Evolutionary conservation across 2,113 vertebrate genomes (phyloP).

Genomic region (Tor tambroides): DNA sequence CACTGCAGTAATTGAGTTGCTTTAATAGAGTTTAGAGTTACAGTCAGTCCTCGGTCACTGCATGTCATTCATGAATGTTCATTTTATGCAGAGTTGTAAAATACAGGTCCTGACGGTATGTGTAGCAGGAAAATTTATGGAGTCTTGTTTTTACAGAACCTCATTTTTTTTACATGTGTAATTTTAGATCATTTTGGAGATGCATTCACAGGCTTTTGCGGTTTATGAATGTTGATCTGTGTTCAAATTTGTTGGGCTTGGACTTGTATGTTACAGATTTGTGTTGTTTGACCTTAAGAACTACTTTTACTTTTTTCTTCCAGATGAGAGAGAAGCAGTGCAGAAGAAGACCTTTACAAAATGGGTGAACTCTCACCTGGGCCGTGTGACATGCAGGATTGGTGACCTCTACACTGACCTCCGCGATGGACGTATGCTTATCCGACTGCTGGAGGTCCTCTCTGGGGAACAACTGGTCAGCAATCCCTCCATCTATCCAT

Average conservation of each 20-base stretch:
- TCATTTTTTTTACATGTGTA: background rate
- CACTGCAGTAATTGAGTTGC: slow-evolving; percentile 38
- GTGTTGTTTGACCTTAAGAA: background rate
- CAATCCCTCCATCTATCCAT: background rate
- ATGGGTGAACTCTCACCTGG: slow-evolving; percentile 95
- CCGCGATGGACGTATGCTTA: slow-evolving; percentile 90
- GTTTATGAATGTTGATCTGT: background rate
- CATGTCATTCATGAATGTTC: background rate
- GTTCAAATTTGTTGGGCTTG: background rate
- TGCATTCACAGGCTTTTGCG: background rate
- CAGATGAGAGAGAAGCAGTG: slow-evolving; percentile 93
- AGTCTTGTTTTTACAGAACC: background rate
- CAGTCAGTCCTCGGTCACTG: slow-evolving; percentile 19
- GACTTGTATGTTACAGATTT: background rate
- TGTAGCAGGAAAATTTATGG: background rate
- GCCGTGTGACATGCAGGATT: slow-evolving; percentile 88
- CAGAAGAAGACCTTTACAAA: slow-evolving; percentile 97
- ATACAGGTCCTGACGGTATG: background rate
- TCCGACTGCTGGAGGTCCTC: slow-evolving; percentile 90
- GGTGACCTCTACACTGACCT: slow-evolving; percentile 91
- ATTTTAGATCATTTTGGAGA: background rate
- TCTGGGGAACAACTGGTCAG: slow-evolving; percentile 92
- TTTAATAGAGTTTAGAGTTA: slow-evolving; percentile 48
- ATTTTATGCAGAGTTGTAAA: slow-evolving; percentile 15
- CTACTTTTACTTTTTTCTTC: background rate